phyloP scores from a whole-genome alignment of 2,888 invertebrate species.

The Mayetiola destructor region DNA sequence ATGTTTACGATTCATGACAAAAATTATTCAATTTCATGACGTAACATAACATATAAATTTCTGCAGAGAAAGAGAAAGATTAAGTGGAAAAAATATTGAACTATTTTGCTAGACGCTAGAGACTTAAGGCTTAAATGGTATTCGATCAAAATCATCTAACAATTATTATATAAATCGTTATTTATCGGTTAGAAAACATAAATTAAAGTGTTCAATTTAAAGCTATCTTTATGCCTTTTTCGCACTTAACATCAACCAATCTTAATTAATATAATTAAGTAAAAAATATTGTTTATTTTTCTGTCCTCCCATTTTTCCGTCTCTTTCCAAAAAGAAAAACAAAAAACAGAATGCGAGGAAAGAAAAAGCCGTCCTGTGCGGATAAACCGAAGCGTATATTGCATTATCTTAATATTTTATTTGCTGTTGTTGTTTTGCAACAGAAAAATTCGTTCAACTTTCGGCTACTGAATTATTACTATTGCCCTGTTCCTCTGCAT shows the following conservation, averaged over 20 bases:
- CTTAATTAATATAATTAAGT: neutral
- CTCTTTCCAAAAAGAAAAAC: neutral
- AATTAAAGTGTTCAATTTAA: neutral
- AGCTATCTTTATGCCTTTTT: no score
- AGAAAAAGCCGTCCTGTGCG: no score
- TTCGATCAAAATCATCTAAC: no score
- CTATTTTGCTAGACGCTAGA: no score
- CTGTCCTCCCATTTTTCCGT: no score
- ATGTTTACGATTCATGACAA: no score
- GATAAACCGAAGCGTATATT: neutral
- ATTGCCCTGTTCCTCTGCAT: neutral
- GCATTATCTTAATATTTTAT: neutral
- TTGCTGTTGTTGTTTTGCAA: neutral
- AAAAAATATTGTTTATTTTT: neutral
- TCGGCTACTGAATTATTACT: neutral
- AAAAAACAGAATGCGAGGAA: neutral
- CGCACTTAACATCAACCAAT: neutral
- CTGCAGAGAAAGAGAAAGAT: no score
- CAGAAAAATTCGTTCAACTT: neutral
- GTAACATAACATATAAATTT: no score
- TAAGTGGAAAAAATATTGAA: no score
- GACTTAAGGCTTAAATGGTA: no score
- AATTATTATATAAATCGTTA: neutral
- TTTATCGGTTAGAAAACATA: neutral
- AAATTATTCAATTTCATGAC: no score